Evolutionary conservation across 2,888 invertebrate species (phyloP).

Genomic region (Meliscaeva auricollis): DNA sequence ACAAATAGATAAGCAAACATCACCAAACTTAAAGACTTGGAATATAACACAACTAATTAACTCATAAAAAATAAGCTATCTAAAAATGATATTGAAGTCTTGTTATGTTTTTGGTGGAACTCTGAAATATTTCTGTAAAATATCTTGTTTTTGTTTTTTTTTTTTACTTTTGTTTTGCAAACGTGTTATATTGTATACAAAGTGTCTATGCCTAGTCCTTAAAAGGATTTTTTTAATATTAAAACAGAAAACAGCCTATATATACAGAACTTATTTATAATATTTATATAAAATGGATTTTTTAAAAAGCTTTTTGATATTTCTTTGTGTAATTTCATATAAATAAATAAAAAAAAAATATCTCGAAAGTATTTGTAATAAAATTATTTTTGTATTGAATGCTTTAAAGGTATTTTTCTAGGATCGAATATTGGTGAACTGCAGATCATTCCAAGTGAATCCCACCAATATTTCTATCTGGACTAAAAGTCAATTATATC

Average conservation of each 20-base stretch:
- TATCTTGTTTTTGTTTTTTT: background rate
- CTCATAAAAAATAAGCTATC: conserved; percentile 4
- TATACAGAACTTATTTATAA: conserved; percentile 23
- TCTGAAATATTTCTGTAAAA: background rate
- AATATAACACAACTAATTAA: conserved; percentile 28
- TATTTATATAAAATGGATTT: conserved; percentile 39
- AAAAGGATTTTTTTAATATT: background rate
- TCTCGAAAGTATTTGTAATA: background rate
- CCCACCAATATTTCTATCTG: too few relatives aligned
- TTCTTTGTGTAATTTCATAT: conserved; percentile 56
- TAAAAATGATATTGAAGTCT: background rate
- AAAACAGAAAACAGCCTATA: background rate
- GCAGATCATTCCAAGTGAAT: too few relatives aligned
- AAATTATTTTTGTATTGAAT: background rate
- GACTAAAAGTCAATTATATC: too few relatives aligned
- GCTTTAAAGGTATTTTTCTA: too few relatives aligned
- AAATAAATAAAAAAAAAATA: conserved; percentile 43
- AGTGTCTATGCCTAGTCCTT: conserved; percentile 7
- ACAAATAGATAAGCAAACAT: conserved; percentile 20
- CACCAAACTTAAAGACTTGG: conserved; percentile 22
- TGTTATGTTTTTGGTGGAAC: background rate
- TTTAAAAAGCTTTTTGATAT: conserved; percentile 54
- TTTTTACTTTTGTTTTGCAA: conserved; percentile 15
- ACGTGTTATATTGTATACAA: conserved; percentile 14
- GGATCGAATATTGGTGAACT: too few relatives aligned